Conservation (phyloP, 30 jellyfish, hydroid and myxozoan genomes). For the Clytia hemisphaerica region DNA sequence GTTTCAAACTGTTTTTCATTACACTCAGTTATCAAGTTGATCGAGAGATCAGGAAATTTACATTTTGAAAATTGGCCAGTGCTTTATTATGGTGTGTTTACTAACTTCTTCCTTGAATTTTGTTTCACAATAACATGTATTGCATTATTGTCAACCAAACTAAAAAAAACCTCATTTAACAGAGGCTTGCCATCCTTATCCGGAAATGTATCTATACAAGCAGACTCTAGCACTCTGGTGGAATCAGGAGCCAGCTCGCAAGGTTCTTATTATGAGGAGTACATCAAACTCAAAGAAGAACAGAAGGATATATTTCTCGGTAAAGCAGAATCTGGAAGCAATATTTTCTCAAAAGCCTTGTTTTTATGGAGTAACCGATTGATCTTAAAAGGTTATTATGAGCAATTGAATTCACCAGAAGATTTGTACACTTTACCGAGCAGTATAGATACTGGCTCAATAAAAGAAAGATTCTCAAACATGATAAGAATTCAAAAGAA, state of each 20-base stretch:
- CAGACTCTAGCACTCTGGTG: neutral
- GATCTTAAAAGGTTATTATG: conserved; percentile 58
- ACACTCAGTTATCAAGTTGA: conserved; percentile 6
- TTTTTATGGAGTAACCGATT: conserved; percentile 79
- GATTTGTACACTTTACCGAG: conserved; percentile 58
- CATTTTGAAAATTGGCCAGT: too few species aligned
- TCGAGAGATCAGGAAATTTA: neutral
- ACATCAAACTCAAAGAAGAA: conserved; percentile 12
- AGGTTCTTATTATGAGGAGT: conserved; percentile 42
- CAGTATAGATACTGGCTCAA: conserved; percentile 43
- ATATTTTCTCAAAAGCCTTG: conserved; percentile 41
- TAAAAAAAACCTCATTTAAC: neutral
- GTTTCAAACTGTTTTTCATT: conserved; percentile 46
- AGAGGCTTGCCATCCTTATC: neutral
- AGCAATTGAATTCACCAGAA: conserved; percentile 46
- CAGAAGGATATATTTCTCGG: conserved; percentile 52
- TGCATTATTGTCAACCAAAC: neutral
- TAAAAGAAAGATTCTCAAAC: conserved; percentile 55
- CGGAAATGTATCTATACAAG: neutral
- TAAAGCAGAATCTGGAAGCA: conserved; percentile 60
- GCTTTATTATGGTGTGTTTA: too few species aligned
- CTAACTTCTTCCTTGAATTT: neutral
- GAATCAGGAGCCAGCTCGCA: too few species aligned
- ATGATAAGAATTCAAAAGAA: conserved; percentile 39
- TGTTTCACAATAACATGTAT: neutral